Base-by-base conservation (phyloP, 2,888 invertebrate species). In the Pelosia muscerda region DNA sequence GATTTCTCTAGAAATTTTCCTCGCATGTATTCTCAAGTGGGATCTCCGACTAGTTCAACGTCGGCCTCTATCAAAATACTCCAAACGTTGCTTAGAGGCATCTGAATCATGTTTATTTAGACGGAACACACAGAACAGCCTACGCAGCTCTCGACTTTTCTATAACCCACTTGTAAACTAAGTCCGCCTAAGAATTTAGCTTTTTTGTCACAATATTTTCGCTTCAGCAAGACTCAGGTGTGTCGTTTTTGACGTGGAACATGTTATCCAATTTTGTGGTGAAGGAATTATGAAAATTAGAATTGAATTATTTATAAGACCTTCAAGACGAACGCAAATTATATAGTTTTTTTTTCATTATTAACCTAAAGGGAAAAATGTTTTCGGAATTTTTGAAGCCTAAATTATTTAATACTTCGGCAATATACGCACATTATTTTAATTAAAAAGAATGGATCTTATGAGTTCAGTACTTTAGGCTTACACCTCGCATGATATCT, bases 51-150 rank as follows among this genome's bases (percentile, higher is more conserved):
- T 61, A 31, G 68, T 68, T 74, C 72, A 66, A 66, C 65, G 72
- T 59, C 70, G 68, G 71, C 72, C 71, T 72, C 71, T 71, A 74
- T 79, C 79, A 79, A 79, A 81, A 79, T 74, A 74, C 79, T 75
- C 75, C 67, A 76, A 72, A 74, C 78, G 77, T 77, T 77, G 76
- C 74, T 78, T 65, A 42, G 76, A 76, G 78, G 68, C 72, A 68
- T 72, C 72, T 81, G 79, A 81, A 83, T 81, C 80, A 79, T 81
- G 80, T 84, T 82, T 83, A 83, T 83, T 80, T 77, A 83, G 77
- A 72, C 66, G 55, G 69, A 69, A 72, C 58, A 54, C 63, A 72
- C 77, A 73, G 61, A 72, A 68, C 34, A 69, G 56, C 72, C 71
- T 65, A 74, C 62, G 73, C 66, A 76, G 60, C 49, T 62, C 66